These are phyloP conservation scores for Strigamia maritima DNA, from an alignment of 2,888 invertebrate species.

Conservation along the genomic window DNA sequence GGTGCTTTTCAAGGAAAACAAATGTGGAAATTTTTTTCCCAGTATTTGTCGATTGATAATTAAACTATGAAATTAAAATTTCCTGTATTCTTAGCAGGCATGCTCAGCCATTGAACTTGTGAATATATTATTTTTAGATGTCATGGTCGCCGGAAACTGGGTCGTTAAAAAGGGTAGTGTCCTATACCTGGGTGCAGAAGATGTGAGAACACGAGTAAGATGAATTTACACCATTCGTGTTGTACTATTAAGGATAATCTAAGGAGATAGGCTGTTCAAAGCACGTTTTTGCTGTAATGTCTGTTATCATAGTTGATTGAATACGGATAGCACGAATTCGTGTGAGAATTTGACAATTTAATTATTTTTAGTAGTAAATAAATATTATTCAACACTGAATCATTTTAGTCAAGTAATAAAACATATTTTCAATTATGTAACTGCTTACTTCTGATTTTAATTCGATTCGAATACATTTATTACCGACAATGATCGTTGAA, in stretches of 20 bases:
- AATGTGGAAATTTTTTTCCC: neutral
- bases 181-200: neutral
- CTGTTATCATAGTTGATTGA: neutral
- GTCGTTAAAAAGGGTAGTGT: conserved; percentile 28
- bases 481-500: no score
- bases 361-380: no score
- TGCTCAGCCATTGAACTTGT: conserved; percentile 23
- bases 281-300: neutral
- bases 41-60: neutral
- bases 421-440: no score
- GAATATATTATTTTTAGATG: conserved; percentile 28
- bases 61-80: neutral
- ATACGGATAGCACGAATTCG: neutral
- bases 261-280: neutral
- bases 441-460: no score
- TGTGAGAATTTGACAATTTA: no score
- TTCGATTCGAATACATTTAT: no score
- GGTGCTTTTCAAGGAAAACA: neutral
- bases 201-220: neutral
- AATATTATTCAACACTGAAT: no score
- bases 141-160: conserved; percentile 31
- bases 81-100: neutral
- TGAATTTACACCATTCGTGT: neutral
- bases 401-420: no score
- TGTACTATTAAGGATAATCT: neutral